Conservation (phyloP, 64 coral and sea anemone species). For the Dendronephthya gigantea region DNA sequence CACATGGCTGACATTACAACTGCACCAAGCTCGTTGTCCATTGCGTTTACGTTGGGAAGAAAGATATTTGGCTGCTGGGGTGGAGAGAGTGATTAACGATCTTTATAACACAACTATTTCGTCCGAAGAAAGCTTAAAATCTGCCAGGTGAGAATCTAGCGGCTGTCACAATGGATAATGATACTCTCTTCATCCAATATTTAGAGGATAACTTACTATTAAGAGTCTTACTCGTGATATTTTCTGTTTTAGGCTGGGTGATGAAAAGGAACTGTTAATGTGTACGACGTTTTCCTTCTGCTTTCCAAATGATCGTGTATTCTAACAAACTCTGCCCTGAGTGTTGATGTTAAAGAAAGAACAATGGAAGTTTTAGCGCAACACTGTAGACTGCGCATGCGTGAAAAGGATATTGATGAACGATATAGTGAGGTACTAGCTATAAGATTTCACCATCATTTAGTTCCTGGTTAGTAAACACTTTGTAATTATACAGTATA, state of each 20-base stretch:
- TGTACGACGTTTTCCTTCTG: slow-evolving; percentile 79
- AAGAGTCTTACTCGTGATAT: too few relatives aligned
- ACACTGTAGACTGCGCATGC: slow-evolving; percentile 55
- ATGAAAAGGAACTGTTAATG: slow-evolving; percentile 4
- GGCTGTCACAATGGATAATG: too few relatives aligned
- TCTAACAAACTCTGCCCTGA: slow-evolving; percentile 38
- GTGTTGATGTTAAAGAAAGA: slow-evolving; percentile 56
- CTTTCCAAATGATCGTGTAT: slow-evolving; percentile 60
- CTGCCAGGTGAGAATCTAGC: neutral
- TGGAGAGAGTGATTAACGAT: slow-evolving; percentile 27
- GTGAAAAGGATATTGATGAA: slow-evolving; percentile 38
- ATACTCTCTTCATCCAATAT: too few relatives aligned
- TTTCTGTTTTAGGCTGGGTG: neutral
- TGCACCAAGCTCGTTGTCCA: slow-evolving; percentile 58
- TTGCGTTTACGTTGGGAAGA: slow-evolving; percentile 54
- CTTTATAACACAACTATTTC: neutral
- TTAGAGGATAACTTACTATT: too few relatives aligned
- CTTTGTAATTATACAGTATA: neutral
- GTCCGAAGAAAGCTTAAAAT: neutral
- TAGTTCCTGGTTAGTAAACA: too few relatives aligned
- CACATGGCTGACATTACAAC: slow-evolving; percentile 49
- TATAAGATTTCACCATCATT: too few relatives aligned
- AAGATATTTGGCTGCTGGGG: slow-evolving; percentile 41
- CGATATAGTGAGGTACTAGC: neutral
- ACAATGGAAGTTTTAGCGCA: slow-evolving; percentile 55